A percentile compares a stretch with the other conserved stretches of the same genome.
These are phyloP conservation scores for Caenorhabditis angaria DNA, from an alignment of 2,888 invertebrate genomes.

Conservation along the genomic window DNA sequence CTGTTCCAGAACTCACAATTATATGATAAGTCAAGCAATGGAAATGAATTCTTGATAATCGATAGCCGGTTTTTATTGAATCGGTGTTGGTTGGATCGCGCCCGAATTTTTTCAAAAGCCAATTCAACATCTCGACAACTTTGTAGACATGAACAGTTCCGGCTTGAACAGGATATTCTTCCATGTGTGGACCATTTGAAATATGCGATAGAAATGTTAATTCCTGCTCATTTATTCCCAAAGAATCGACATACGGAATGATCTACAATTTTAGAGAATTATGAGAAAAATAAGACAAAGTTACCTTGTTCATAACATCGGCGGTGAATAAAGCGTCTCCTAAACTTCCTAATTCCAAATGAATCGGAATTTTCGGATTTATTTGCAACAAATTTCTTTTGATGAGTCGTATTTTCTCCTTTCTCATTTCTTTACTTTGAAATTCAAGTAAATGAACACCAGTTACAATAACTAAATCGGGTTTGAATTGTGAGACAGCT, in stretches of 20 bases:
- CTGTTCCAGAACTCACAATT: slow-evolving; percentile 71
- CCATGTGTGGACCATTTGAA: slow-evolving; percentile 73
- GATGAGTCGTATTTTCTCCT: slow-evolving; percentile 71
- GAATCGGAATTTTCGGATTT: slow-evolving; percentile 72
- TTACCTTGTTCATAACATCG: slow-evolving; percentile 73
- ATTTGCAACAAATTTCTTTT: slow-evolving; percentile 71
- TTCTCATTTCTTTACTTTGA: slow-evolving; percentile 69
- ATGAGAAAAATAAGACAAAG: slow-evolving; percentile 1
- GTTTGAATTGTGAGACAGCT: slow-evolving; percentile 68
- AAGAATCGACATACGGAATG: slow-evolving; percentile 72
- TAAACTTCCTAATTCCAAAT: slow-evolving; percentile 75
- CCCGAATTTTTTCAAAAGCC: slow-evolving; percentile 74
- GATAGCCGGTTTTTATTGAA: slow-evolving; percentile 60
- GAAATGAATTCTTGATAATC: slow-evolving; percentile 75
- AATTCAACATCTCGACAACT: slow-evolving; percentile 74
- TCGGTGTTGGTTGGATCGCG: slow-evolving; percentile 69
- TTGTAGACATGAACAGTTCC: slow-evolving; percentile 73
- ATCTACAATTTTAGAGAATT: slow-evolving; percentile 67
- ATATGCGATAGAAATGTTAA: slow-evolving; percentile 73
- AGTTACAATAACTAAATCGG: slow-evolving; percentile 74
- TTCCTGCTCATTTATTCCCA: slow-evolving; percentile 75
- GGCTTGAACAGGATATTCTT: slow-evolving; percentile 66
- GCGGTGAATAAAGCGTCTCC: slow-evolving; percentile 72
- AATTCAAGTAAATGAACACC: slow-evolving; percentile 74
- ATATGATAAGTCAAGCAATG: slow-evolving; percentile 75